These are phyloP conservation scores for Enteromius argenteus DNA, from an alignment of 2,797 vertebrate genomes.

Conservation along the genomic window DNA sequence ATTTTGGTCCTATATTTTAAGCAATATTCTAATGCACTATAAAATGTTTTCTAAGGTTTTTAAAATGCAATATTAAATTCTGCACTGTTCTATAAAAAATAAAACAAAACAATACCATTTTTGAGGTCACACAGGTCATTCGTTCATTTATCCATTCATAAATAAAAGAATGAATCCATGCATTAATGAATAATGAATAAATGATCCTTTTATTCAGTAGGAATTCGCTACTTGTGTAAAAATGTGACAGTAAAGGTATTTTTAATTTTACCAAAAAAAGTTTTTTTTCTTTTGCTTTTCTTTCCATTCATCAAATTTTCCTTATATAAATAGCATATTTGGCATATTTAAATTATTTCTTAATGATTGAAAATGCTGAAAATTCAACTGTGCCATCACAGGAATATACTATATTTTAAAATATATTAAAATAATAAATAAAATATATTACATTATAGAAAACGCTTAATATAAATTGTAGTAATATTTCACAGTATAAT, in stretches of 20 bases:
- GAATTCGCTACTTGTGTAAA: too few species aligned
- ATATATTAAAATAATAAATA: neutral
- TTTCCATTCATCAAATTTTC: neutral
- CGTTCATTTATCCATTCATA: too few species aligned
- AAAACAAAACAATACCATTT: neutral
- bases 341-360: neutral
- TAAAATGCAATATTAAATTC: neutral
- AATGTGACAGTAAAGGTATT: too few species aligned
- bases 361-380: neutral
- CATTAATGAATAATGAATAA: too few species aligned
- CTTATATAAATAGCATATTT: too few species aligned
- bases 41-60: neutral
- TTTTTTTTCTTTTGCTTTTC: too few species aligned
- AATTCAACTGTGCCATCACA: neutral
- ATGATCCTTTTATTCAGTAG: too few species aligned
- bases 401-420: neutral
- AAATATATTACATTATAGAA: neutral
- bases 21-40: too few species aligned
- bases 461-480: neutral
- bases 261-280: too few species aligned
- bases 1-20: constrained; percentile 3
- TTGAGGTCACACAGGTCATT: neutral
- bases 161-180: too few species aligned
- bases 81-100: neutral
- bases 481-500: neutral